Evolutionary conservation across 2,797 vertebrate species (phyloP).

Genomic region (Ataeniobius toweri): DNA sequence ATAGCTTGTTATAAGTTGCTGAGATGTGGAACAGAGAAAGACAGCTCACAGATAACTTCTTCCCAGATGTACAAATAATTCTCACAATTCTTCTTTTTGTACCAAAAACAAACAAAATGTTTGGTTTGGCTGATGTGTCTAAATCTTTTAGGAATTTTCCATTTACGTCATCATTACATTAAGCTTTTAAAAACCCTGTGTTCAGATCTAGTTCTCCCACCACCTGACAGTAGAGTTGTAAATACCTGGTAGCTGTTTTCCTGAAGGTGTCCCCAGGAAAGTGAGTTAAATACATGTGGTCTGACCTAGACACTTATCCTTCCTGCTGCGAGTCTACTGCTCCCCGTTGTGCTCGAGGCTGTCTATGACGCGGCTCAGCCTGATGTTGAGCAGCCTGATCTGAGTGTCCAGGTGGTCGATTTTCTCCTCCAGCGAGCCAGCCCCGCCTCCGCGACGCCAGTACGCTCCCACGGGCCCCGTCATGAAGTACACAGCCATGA

Average conservation of each 20-base stretch:
- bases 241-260: conserved; percentile 53
- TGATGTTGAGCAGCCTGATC: conserved; percentile 94
- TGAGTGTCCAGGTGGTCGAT: conserved; percentile 95
- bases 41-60: conserved; percentile 26
- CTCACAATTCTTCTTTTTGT: conserved; percentile 10
- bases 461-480: conserved; percentile 91
- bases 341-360: conserved; percentile 85
- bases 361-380: conserved; percentile 92
- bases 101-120: neutral
- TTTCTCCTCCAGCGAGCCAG: conserved; percentile 90
- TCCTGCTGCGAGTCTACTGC: conserved; percentile 74
- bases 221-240: conserved; percentile 41
- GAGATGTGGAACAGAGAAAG: conserved; percentile 29
- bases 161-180: conserved; percentile 41
- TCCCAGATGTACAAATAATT: conserved; percentile 28
- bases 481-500: conserved; percentile 96
- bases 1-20: conserved; percentile 42
- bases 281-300: conserved; percentile 3
- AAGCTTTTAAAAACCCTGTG: conserved; percentile 52
- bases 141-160: conserved; percentile 16
- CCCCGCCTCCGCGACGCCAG: conserved; percentile 85
- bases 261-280: conserved; percentile 42
- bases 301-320: conserved; percentile 3
- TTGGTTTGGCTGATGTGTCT: conserved; percentile 41
- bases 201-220: conserved; percentile 34